A percentile compares a stretch with the other conserved stretches of the same genome.
Evolutionary conservation across 2,113 vertebrate species (phyloP).

Genomic region (Axis porcinus): DNA sequence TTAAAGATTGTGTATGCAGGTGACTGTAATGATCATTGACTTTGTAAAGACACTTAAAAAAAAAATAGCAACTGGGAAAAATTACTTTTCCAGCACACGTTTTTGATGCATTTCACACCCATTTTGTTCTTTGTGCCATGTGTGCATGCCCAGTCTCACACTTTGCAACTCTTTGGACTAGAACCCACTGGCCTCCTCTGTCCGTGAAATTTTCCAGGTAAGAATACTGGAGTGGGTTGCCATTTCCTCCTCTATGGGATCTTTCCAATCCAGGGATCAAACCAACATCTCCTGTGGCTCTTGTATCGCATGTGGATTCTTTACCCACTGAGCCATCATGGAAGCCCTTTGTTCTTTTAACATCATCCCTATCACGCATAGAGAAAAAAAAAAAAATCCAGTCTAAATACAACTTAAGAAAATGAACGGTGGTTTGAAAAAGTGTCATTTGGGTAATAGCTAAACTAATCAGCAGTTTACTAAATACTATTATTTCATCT

Average conservation of each 20-base stretch:
- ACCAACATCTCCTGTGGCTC: not conserved
- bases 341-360: not conserved
- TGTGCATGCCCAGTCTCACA: not conserved
- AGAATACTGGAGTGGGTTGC: not conserved
- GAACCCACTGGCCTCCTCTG: accelerated
- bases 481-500: not conserved
- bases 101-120: not conserved
- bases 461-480: not conserved
- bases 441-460: not conserved
- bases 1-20: not conserved
- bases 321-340: not conserved
- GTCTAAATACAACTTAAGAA: not conserved
- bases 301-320: not conserved
- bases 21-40: not conserved
- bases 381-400: not conserved
- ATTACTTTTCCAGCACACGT: accelerated
- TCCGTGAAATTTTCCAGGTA: not conserved
- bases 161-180: not conserved
- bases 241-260: not conserved
- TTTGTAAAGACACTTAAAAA: not conserved
- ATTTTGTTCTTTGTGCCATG: not conserved
- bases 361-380: not conserved
- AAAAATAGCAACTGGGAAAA: not conserved
- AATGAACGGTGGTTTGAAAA: not conserved
- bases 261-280: not conserved